These are phyloP conservation scores for Drosophila kohkoa DNA, from an alignment of 1,140 invertebrate genomes.

Conservation along the genomic window DNA sequence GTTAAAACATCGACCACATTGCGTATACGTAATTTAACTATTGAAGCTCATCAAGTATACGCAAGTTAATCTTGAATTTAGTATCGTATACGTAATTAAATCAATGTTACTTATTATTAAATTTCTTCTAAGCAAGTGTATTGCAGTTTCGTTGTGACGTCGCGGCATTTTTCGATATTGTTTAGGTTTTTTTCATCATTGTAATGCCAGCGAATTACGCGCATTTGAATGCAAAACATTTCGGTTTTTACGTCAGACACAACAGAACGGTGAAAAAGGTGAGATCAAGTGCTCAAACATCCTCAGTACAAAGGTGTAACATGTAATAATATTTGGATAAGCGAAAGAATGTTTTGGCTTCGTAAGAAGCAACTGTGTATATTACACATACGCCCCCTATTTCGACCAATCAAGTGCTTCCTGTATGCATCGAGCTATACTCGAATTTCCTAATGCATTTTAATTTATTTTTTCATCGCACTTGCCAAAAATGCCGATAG, in stretches of 20 bases:
- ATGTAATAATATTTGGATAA: neutral
- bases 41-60: too few species aligned
- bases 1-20: too few species aligned
- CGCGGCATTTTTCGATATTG: neutral
- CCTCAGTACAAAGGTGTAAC: neutral
- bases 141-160: neutral
- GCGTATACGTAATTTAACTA: neutral
- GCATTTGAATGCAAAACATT: slow-evolving; percentile 54
- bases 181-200: slow-evolving; percentile 40
- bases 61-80: neutral
- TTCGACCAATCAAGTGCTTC: slow-evolving; percentile 52
- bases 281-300: slow-evolving; percentile 3
- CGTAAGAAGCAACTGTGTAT: slow-evolving; percentile 27
- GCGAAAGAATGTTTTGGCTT: neutral
- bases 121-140: slow-evolving; percentile 9
- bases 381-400: slow-evolving; percentile 69
- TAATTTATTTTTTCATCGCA: slow-evolving; percentile 20
- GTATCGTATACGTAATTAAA: neutral
- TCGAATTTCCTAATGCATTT: slow-evolving; percentile 48
- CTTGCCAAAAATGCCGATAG: slow-evolving; percentile 52
- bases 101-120: neutral
- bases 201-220: slow-evolving; percentile 55
- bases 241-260: slow-evolving; percentile 58
- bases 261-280: slow-evolving; percentile 23
- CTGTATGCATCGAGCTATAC: slow-evolving; percentile 29